Percentiles rank a stretch among this genome's conserved stretches.
Conservation (phyloP, 2,888 invertebrate species). For the Zygaena filipendulae region DNA sequence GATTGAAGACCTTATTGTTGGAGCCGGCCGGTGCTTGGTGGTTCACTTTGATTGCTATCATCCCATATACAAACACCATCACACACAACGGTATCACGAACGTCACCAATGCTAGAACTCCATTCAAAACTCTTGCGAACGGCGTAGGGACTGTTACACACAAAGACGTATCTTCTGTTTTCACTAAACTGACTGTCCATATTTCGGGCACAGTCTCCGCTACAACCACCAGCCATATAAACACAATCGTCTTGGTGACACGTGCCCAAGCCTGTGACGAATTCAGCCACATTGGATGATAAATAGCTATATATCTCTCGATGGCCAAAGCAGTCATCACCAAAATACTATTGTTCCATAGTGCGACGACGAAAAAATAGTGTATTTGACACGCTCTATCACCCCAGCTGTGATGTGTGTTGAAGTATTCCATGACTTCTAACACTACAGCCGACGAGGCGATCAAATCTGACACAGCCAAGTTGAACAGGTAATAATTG, state of each 20-base stretch:
- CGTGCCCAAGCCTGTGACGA: conserved; percentile 27
- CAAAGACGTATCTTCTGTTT: conserved; percentile 22
- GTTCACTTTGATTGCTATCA: conserved; percentile 37
- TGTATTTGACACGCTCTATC: conserved; percentile 31
- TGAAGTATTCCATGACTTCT: conserved; percentile 24
- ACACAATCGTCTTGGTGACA: conserved; percentile 29
- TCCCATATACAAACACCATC: conserved; percentile 34
- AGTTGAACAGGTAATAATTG: conserved; percentile 46
- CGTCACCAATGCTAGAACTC: conserved; percentile 28
- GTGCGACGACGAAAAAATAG: conserved; percentile 27
- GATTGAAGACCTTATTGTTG: conserved; percentile 30
- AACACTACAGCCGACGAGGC: conserved; percentile 36
- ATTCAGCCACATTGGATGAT: conserved; percentile 30
- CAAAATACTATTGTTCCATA: conserved; percentile 39
- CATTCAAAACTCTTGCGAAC: conserved; percentile 28
- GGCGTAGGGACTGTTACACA: conserved; percentile 32
- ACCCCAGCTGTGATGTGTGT: conserved; percentile 20
- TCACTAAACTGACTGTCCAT: conserved; percentile 28
- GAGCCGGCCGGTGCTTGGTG: conserved; percentile 22
- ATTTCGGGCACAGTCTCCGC: conserved; percentile 31
- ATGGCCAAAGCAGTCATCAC: conserved; percentile 37
- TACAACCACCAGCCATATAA: conserved; percentile 33
- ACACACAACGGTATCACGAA: conserved; percentile 34
- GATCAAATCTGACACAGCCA: conserved; percentile 46
- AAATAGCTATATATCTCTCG: conserved; percentile 38